A percentile compares a stretch with the other conserved stretches of the same genome.
phyloP scores from a whole-genome alignment of 2,797 vertebrate species.

The Gallinago stenura region DNA sequence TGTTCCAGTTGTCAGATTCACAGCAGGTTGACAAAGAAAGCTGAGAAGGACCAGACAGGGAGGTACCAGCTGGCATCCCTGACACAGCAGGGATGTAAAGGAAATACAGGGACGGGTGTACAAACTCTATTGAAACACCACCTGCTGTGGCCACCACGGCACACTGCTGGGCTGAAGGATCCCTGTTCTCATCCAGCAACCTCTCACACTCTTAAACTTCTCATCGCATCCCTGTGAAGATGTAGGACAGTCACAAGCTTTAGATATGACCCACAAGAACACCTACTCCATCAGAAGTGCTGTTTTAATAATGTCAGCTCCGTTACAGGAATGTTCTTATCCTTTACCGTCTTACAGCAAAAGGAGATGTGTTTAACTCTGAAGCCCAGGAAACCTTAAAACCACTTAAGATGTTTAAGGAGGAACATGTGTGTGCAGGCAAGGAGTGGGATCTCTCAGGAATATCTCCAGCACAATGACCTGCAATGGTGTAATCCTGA shows the following conservation, averaged over 20 bases:
- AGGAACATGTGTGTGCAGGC: not conserved
- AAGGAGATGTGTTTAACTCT: not conserved
- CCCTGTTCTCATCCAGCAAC: not conserved
- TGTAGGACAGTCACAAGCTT: fast-evolving
- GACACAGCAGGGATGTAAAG: fast-evolving
- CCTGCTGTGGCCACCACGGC: fast-evolving
- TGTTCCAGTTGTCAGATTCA: not conserved
- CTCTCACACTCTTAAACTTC: not conserved
- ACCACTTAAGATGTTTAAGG: not conserved
- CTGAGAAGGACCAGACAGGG: not conserved
- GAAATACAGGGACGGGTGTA: not conserved
- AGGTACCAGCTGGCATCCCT: not conserved
- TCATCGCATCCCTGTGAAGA: fast-evolving
- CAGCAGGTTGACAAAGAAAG: not conserved
- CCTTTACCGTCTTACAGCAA: not conserved
- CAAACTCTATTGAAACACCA: not conserved
- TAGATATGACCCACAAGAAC: not conserved
- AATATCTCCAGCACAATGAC: not conserved
- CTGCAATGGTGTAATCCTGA: not conserved
- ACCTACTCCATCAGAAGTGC: not conserved
- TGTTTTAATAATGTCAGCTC: not conserved
- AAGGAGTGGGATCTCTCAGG: not conserved
- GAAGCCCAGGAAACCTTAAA: not conserved
- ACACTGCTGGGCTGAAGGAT: not conserved
- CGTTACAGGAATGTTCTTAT: not conserved